Conservation (phyloP, 2,113 vertebrate species). For the Bucco capensis region DNA sequence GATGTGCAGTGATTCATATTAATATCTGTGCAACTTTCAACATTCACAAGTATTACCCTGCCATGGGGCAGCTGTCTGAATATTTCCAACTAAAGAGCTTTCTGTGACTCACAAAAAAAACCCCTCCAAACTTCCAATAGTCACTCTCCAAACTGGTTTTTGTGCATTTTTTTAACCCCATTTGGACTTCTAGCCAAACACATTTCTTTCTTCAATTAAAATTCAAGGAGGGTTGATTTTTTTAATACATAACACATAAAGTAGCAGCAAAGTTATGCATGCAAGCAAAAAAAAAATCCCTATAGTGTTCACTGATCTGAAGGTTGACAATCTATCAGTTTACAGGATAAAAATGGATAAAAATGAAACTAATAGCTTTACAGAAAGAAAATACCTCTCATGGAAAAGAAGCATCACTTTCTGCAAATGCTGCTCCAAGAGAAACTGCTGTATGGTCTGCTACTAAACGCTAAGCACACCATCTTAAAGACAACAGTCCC, state of each 20-base stretch:
- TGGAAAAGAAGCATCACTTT: neutral
- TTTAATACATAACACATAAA: neutral
- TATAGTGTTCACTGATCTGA: neutral
- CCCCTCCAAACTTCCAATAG: neutral
- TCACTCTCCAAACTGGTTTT: neutral
- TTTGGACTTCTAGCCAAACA: conserved; percentile 13
- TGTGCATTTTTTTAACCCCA: neutral
- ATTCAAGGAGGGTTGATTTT: conserved; percentile 40
- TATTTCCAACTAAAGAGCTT: neutral
- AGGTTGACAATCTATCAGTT: conserved; percentile 3
- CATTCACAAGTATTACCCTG: neutral
- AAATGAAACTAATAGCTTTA: neutral
- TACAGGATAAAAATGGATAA: neutral
- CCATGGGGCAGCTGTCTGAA: neutral
- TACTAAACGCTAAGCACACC: neutral
- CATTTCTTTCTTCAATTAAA: conserved; percentile 57
- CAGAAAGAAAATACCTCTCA: neutral
- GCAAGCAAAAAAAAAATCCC: conserved; percentile 43
- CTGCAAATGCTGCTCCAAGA: neutral
- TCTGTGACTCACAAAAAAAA: neutral
- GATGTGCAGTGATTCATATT: neutral
- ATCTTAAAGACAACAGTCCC: neutral
- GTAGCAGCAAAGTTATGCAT: neutral
- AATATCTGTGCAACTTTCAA: neutral
- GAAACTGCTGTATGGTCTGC: fast-evolving